These are phyloP conservation scores for Acrobasis repandana DNA, from an alignment of 2,888 invertebrate species.

Conservation along the genomic window DNA sequence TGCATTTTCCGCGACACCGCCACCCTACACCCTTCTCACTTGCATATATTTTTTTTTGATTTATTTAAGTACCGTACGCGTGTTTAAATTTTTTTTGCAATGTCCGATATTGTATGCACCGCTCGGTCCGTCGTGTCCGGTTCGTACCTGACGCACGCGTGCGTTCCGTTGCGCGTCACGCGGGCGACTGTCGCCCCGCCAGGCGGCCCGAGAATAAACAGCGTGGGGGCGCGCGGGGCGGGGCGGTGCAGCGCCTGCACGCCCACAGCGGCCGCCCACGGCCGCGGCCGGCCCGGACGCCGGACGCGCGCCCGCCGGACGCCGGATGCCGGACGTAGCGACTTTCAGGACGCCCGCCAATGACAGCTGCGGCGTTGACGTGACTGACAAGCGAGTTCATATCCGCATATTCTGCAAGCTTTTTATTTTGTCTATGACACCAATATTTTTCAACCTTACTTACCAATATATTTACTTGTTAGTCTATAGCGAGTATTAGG, in stretches of 20 bases:
- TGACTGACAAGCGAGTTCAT: conserved; percentile 6
- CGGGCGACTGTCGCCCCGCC: conserved; percentile 77
- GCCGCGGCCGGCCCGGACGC: conserved; percentile 44
- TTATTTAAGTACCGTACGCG: conserved; percentile 36
- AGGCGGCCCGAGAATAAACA: conserved; percentile 77
- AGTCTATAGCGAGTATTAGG: no score
- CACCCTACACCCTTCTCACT: conserved; percentile 59
- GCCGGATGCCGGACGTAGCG: conserved; percentile 35
- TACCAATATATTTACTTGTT: no score
- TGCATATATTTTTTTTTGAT: conserved; percentile 34
- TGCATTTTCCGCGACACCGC: conserved; percentile 71
- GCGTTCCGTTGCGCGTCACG: conserved; percentile 72
- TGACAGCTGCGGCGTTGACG: conserved; percentile 22
- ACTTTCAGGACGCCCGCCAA: conserved; percentile 24
- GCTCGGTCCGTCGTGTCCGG: conserved; percentile 60
- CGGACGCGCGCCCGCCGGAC: conserved; percentile 33
- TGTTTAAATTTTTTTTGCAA: conserved; percentile 55
- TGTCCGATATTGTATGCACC: conserved; percentile 75
- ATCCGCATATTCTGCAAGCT: conserved; percentile 20
- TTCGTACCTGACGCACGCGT: conserved; percentile 68
- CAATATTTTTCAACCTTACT: no score
- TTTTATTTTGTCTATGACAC: neutral
- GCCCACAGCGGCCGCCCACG: conserved; percentile 77
- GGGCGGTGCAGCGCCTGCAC: conserved; percentile 73
- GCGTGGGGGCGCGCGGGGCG: conserved; percentile 64